Conservation (phyloP, 2,888 invertebrate genomes). For the Heliconius sara region DNA sequence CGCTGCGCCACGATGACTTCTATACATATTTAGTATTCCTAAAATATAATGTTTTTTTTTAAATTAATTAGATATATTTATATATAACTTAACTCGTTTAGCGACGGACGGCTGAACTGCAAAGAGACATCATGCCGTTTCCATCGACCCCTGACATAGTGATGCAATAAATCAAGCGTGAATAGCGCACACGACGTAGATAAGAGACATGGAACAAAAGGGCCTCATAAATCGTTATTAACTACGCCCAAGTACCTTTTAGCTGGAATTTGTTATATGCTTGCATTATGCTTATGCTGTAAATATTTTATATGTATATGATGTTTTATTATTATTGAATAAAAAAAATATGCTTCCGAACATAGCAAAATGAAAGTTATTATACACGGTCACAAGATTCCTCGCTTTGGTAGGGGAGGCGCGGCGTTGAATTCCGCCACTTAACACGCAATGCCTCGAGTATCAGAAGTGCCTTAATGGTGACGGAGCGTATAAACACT, state of each 20-base stretch:
- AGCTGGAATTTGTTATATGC: conserved; percentile 53
- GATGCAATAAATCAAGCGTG: conserved; percentile 76
- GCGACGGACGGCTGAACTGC: conserved; percentile 25
- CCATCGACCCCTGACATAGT: conserved; percentile 61
- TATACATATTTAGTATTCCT: background rate
- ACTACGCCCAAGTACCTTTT: conserved; percentile 64
- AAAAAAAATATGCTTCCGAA: too few relatives aligned
- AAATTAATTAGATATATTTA: background rate
- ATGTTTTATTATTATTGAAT: too few relatives aligned
- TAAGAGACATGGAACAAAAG: conserved; percentile 80
- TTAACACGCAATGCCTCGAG: too few relatives aligned
- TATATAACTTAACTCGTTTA: conserved; percentile 17
- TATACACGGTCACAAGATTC: too few relatives aligned
- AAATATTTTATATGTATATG: background rate
- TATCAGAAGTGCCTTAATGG: too few relatives aligned
- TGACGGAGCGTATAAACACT: too few relatives aligned
- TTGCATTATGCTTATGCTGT: conserved; percentile 22
- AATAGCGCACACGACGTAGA: conserved; percentile 75
- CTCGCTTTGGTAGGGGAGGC: too few relatives aligned
- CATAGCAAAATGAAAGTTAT: too few relatives aligned
- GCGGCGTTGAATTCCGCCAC: too few relatives aligned
- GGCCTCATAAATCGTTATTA: conserved; percentile 76
- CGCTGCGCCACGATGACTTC: background rate
- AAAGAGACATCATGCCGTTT: conserved; percentile 57
- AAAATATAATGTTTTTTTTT: background rate